A percentile compares a stretch with the other conserved stretches of the same genome.
These are phyloP conservation scores for Sebastes variabilis DNA, from an alignment of 2,797 vertebrate species.

Conservation along the genomic window DNA sequence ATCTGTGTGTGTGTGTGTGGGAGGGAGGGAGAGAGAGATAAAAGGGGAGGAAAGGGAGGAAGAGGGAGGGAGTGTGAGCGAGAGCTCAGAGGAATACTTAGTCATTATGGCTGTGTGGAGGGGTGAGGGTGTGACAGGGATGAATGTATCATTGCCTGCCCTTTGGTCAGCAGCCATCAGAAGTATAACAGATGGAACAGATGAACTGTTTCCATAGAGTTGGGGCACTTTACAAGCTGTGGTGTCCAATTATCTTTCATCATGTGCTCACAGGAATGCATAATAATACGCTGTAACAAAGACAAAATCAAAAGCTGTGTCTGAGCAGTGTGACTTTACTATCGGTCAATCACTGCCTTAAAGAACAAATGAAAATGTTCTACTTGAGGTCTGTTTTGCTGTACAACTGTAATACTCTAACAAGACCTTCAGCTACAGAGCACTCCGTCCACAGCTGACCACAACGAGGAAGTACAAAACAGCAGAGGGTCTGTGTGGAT, in stretches of 20 bases:
- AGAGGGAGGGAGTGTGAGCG: background rate
- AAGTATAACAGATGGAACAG: constrained; percentile 67
- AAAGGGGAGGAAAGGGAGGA: background rate
- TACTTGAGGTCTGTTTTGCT: background rate
- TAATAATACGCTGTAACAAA: constrained; percentile 14
- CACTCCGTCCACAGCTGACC: background rate
- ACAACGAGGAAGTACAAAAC: too few species aligned
- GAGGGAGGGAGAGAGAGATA: background rate
- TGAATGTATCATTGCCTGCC: constrained; percentile 77
- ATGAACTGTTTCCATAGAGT: constrained; percentile 61
- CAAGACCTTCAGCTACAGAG: background rate
- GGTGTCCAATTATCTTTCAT: constrained; percentile 51
- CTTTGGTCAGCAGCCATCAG: constrained; percentile 76
- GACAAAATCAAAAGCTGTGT: constrained; percentile 10
- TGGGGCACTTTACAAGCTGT: constrained; percentile 48
- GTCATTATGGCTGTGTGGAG: constrained; percentile 65
- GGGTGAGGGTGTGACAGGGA: constrained; percentile 70
- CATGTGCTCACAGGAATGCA: constrained; percentile 26
- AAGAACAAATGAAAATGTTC: background rate
- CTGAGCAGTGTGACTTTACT: background rate
- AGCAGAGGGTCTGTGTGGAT: rapidly evolving
- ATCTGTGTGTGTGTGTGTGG: constrained; percentile 5
- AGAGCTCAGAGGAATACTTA: constrained; percentile 70
- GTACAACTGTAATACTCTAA: background rate
- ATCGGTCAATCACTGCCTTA: background rate